Base-by-base conservation (phyloP, 1,140 invertebrate genomes). In the Arctopsyche grandis region DNA sequence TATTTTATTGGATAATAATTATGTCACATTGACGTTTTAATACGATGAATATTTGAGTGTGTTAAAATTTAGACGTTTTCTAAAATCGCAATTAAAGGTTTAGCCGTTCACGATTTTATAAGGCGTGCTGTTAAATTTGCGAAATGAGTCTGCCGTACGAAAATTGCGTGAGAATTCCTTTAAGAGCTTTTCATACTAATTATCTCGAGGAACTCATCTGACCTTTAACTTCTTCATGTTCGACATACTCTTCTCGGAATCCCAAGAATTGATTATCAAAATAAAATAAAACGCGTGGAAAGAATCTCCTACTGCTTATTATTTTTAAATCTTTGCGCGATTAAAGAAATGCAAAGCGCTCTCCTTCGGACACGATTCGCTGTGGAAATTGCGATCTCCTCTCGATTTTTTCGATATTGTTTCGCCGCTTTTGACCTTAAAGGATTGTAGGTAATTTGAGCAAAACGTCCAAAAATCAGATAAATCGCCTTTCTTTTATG, bases 351-450 rank as follows among this genome's bases (percentile, higher is more conserved):
- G 48, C 48, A 52, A 52, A 52, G 16, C 48, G 48, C 48, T 16
- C 48, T 16, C 16, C 48, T 12, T 52, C 16, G 12, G 48, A 52
- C 48, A 52, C 48, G 48, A 52, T 52, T 52, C 48, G 16, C 12
- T 4, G 48, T 12, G 12, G 12, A 52, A 52, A 52, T 52, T 52
- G 12, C 16, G 10, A 16, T 52, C 1, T 16, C 12, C 16, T 5
- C 12, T 52, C 16, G 10, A 52, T 52, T 52, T 52, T 52, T 52
- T 52, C 48, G 48, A 52, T 52, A 52, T 52, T 52, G 48, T 52
- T 52, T 16, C 12, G 12, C 48, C 48, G 29, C 29, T 38, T 38
- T 38, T 38, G 48, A 52, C 48, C 48, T 52, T 52, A 52, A 52
- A 52, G 10, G 48, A 16, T 52, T 52, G 48, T 52, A n/a, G n/a